Evolutionary conservation across 2,113 vertebrate genomes (phyloP).

Genomic region (Poeciliopsis turrubarensis): DNA sequence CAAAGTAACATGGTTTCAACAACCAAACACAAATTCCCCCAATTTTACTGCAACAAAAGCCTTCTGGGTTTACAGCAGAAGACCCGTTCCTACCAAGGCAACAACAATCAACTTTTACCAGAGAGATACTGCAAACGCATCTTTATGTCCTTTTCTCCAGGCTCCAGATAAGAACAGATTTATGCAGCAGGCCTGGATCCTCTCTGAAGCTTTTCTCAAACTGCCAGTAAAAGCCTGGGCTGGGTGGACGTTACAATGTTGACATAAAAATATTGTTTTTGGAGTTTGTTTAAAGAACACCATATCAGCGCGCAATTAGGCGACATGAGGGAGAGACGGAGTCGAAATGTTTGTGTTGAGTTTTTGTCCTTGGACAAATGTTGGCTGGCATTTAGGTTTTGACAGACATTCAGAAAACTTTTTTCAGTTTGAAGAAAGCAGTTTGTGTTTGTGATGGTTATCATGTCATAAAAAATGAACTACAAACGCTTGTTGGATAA

Average conservation of each 20-base stretch:
- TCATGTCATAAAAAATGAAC: slow-evolving; percentile 14
- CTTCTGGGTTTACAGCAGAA: slow-evolving; percentile 26
- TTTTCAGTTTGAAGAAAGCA: neutral
- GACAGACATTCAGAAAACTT: slow-evolving; percentile 1
- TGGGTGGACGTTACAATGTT: slow-evolving; percentile 22
- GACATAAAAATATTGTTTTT: slow-evolving; percentile 55
- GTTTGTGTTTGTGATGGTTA: neutral
- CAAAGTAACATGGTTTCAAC: neutral
- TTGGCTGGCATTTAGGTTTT: neutral
- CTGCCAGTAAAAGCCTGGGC: slow-evolving; percentile 28
- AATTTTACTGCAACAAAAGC: neutral
- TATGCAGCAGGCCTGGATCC: slow-evolving; percentile 42
- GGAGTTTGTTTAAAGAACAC: slow-evolving; percentile 64
- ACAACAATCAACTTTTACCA: slow-evolving; percentile 56
- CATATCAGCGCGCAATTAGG: slow-evolving; percentile 54
- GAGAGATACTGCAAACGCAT: slow-evolving; percentile 15
- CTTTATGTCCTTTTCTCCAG: slow-evolving; percentile 16
- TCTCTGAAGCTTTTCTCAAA: slow-evolving; percentile 24
- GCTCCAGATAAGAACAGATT: slow-evolving; percentile 50
- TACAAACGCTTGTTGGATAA: slow-evolving; percentile 47
- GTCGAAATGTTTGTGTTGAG: neutral
- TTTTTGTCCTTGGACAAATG: slow-evolving; percentile 6
- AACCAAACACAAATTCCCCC: neutral
- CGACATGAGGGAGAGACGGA: slow-evolving; percentile 14
- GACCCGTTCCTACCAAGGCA: slow-evolving; percentile 44